A percentile compares a stretch with the other conserved stretches of the same genome.
Conservation (phyloP, 2,888 invertebrate species). For the Hipparchia semele region DNA sequence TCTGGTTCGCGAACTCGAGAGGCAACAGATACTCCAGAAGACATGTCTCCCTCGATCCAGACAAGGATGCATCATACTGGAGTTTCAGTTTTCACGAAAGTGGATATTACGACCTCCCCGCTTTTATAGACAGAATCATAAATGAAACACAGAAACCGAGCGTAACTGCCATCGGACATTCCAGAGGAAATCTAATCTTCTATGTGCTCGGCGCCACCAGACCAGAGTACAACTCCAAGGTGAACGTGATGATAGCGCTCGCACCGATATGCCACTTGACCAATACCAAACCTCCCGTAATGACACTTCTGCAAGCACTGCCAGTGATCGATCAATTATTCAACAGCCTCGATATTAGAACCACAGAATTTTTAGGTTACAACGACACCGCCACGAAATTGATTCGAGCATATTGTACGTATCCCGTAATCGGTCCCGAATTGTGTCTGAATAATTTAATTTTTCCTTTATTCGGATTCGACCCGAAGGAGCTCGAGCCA, state of each 20-base stretch:
- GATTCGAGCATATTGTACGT: slow-evolving; percentile 31
- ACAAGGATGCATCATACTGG: slow-evolving; percentile 66
- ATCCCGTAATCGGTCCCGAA: slow-evolving; percentile 25
- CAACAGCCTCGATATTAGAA: slow-evolving; percentile 14
- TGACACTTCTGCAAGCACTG: slow-evolving; percentile 5
- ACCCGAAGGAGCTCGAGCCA: slow-evolving; percentile 48
- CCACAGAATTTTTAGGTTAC: slow-evolving; percentile 31
- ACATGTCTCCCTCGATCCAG: slow-evolving; percentile 68
- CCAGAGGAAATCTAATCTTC: slow-evolving; percentile 85
- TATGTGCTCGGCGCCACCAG: slow-evolving; percentile 79
- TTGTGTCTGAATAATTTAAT: slow-evolving; percentile 38
- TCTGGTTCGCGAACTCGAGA: slow-evolving; percentile 64
- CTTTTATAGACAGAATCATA: slow-evolving; percentile 74
- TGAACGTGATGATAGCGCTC: slow-evolving; percentile 74
- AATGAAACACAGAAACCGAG: slow-evolving; percentile 72
- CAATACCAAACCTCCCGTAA: slow-evolving; percentile 37
- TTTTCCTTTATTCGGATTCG: slow-evolving; percentile 38
- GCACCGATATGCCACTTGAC: slow-evolving; percentile 55
- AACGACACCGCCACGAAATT: slow-evolving; percentile 23
- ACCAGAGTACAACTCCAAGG: slow-evolving; percentile 84
- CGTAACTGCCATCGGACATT: slow-evolving; percentile 85
- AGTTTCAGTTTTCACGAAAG: slow-evolving; percentile 86
- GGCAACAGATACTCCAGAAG: slow-evolving; percentile 83
- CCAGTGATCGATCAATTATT: slow-evolving; percentile 25
- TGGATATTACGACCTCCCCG: slow-evolving; percentile 87